Evolutionary conservation across 2,797 vertebrate genomes (phyloP), one percentile per base, ranked within the genome.

Genomic region (Chrosomus eos): DNA sequence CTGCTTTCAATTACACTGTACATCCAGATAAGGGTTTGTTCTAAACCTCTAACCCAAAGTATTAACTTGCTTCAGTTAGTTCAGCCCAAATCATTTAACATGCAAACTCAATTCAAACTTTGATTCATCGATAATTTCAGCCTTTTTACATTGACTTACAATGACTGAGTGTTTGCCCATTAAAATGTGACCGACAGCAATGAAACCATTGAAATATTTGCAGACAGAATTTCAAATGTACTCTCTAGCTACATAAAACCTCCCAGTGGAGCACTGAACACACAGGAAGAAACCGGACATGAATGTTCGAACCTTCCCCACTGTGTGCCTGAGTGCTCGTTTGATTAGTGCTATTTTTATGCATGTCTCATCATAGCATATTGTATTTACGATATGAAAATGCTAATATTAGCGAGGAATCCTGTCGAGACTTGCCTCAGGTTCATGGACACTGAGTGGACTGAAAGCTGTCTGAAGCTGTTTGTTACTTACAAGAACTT

Each of bases 341-440:
- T 55, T 72, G 74, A 62, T 83, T 86, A 71, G 66, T 33, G 16
- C 33, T 78, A 78, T 78, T 62, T 72, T 67, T 19, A 74, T 55
- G 68, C 60, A 48, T 53, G n/a, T 76, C 53, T 79, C 74, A 77
- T 82, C 80, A 79, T 23, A 74, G 58, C 31, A 18, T 55, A 66
- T 83, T 79, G 43, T 67, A 79, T 31, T 78, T 48, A 55, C 21
- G 5, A 66, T 38, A 83, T 73, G 33, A 80, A 86, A 83, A 73
- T 58, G 58, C 45, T 86, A 77, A 78, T 77, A 45, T 58, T 60
- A 79, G 55, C 36, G 2, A 36, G 28, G 33, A 33, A 78, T 79
- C 55, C n/a, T 73, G 58, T 38, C 38, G 45, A 79, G 74, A 51
- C 55, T 66, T 9, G 51, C 28, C 33, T 74, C 7, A 26, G 73